Evolutionary conservation across 1,140 invertebrate species (phyloP), one percentile per base, ranked within the genome.

Genomic region (Drosophila chauvacae): DNA sequence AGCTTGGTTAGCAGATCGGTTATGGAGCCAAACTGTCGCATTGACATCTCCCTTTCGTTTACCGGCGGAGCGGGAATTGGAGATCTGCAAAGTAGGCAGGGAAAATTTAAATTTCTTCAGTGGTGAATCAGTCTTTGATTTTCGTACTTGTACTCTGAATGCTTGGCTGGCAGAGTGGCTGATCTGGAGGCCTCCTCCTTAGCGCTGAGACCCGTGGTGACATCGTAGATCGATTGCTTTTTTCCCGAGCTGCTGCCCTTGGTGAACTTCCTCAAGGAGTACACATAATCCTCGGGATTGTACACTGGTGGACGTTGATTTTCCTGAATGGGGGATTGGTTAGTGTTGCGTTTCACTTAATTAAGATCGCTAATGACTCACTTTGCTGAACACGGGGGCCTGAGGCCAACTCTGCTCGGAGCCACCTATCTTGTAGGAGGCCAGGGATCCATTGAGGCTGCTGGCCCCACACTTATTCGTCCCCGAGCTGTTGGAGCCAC

Each of bases 1-100:
- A 98, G 94, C 90, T 98, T 98, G 48, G 96, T 96, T n/a, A 98
- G 94, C 2, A 98, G 94, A 92, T 98, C 97, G 37, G 96, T 97
- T 56, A 97, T 95, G 30, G 96, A 96, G 35, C 96, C 95, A 91
- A 98, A 97, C 92, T 98, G 97, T 53, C 96, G 94, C 37, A 98
- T 93, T 18, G 96, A 96, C 97, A 98, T 97, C 91, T 98, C 97
- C 51, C 95, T 95, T 42, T 95, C 95, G 81, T 93, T 91, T 39
- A 92, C 94, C 77, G 90, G 94, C 91, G 91, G 94, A 92, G 88
- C 94, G 90, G 86, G 93, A 91, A 94, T 94, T 26, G 93, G 93
- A 76, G 93, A 94, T 71, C 94, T 92, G 47, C 35, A 10, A 5
- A 14, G 7, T 1, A 3, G 1, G 5, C 0, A 4, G 2, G 7